A percentile compares a stretch with the other conserved stretches of the same genome.
Evolutionary conservation across 2,888 invertebrate species (phyloP).

Genomic region (Drosophila formosana): DNA sequence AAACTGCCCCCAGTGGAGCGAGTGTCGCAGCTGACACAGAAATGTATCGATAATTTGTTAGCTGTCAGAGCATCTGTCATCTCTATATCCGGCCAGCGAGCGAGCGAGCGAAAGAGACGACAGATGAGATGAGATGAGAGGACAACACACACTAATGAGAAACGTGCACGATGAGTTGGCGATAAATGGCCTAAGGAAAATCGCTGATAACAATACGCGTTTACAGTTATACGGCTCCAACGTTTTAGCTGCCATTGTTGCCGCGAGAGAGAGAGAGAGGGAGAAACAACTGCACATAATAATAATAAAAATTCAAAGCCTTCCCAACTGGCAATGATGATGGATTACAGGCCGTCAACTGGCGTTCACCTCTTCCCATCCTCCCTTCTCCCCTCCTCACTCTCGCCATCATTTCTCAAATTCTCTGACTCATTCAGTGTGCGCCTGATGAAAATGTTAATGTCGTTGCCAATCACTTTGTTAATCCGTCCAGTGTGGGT

Average conservation of each 20-base stretch:
- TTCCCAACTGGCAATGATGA: slow-evolving; percentile 66
- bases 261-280: not conserved
- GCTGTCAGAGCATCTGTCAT: slow-evolving; percentile 52
- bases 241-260: slow-evolving; percentile 43
- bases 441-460: slow-evolving; percentile 80
- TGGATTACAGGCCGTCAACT: slow-evolving; percentile 71
- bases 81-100: slow-evolving; percentile 27
- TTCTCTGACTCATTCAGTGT: slow-evolving; percentile 49
- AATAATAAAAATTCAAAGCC: slow-evolving; percentile 80
- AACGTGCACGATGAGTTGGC: slow-evolving; percentile 70
- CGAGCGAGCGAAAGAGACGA: slow-evolving; percentile 9
- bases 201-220: slow-evolving; percentile 47
- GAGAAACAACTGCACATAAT: slow-evolving; percentile 49
- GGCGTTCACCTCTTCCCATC: not conserved
- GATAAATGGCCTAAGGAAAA: slow-evolving; percentile 67
- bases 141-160: slow-evolving; percentile 68
- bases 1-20: not conserved
- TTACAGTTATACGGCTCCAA: not conserved
- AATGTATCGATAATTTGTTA: slow-evolving; percentile 53
- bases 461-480: slow-evolving; percentile 81
- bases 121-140: slow-evolving; percentile 28
- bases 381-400: not conserved
- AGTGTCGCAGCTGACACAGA: slow-evolving; percentile 3
- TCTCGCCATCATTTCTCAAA: slow-evolving; percentile 7
- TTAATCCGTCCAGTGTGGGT: slow-evolving; percentile 67